Conservation (phyloP, 1,140 invertebrate genomes). For the Papilio polytes region DNA sequence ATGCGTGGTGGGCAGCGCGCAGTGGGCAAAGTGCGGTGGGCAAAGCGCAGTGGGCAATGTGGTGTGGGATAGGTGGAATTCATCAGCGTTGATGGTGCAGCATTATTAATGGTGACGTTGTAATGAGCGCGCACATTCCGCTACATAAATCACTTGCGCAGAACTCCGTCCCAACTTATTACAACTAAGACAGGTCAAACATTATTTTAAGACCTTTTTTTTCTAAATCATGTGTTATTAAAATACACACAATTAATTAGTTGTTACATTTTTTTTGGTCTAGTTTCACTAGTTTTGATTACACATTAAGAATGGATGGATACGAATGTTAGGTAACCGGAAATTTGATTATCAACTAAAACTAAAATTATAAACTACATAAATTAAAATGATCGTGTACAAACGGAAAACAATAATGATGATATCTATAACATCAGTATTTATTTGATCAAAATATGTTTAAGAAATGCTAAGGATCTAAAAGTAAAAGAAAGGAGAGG, state of each 20-base stretch:
- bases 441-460: not conserved
- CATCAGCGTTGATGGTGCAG: constrained; percentile 55
- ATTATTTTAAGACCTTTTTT: constrained; percentile 17
- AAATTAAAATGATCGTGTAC: not conserved
- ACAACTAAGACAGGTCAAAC: constrained; percentile 30
- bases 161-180: constrained; percentile 53
- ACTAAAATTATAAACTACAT: not conserved
- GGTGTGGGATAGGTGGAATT: constrained; percentile 56
- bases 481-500: not conserved
- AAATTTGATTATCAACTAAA: too few relatives aligned
- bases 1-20: constrained; percentile 2
- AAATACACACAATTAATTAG: not conserved
- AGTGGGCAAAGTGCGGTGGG: not conserved
- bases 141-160: constrained; percentile 65
- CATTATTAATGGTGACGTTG: constrained; percentile 73
- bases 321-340: too few relatives aligned
- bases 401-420: not conserved
- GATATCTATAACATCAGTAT: not conserved
- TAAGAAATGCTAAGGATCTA: not conserved
- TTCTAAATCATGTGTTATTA: not conserved
- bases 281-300: not conserved
- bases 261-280: not conserved
- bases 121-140: constrained; percentile 62
- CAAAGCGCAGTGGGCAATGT: not conserved
- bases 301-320: not conserved